Conservation (phyloP, 2,888 invertebrate species). For the Sesamia inferens region DNA sequence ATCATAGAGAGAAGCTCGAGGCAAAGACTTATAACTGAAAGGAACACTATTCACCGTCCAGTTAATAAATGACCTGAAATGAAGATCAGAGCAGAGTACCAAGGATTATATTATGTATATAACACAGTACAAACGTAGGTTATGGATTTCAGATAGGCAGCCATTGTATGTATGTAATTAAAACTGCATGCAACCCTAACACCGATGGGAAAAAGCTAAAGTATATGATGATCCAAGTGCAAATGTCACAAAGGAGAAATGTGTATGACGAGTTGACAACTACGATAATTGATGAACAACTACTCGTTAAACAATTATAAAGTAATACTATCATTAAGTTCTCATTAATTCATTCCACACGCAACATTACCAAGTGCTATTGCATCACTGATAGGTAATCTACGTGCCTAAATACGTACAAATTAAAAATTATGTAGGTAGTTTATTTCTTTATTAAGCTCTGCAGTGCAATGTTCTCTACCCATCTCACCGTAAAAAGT, state of each 20-base stretch:
- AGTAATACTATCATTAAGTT: background rate
- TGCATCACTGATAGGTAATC: background rate
- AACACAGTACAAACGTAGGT: background rate
- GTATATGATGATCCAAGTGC: background rate
- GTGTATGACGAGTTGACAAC: background rate
- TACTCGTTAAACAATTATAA: background rate
- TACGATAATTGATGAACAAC: background rate
- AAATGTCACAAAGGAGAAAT: no score
- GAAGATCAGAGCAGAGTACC: background rate
- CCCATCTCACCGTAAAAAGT: no score
- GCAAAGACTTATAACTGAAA: background rate
- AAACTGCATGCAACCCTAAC: background rate
- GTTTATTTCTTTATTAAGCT: no score
- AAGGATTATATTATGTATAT: background rate
- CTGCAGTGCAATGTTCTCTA: no score
- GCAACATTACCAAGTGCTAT: background rate
- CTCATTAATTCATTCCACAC: background rate
- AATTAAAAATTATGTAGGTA: no score
- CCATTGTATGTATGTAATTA: no score
- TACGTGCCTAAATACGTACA: background rate
- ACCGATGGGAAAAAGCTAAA: background rate
- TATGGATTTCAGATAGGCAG: background rate
- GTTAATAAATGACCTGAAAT: background rate
- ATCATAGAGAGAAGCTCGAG: no score
- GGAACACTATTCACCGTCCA: background rate